Percentiles rank a stretch among this genome's conserved stretches.
Conservation (phyloP, 2,888 invertebrate genomes). For the Timema cristinae region DNA sequence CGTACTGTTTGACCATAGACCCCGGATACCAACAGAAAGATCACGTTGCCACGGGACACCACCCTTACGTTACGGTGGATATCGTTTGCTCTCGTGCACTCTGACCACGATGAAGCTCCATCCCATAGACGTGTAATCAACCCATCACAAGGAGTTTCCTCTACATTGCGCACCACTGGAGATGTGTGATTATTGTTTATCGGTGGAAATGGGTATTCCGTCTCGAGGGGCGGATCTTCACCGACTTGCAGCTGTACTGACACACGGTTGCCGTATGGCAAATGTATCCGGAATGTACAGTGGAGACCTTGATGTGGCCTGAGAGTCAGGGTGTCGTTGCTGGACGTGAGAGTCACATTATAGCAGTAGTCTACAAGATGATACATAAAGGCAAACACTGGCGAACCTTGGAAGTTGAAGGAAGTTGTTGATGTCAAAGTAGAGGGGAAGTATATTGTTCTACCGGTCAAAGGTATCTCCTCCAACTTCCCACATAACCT, state of each 20-base stretch:
- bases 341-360: conserved; percentile 59
- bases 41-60: conserved; percentile 55
- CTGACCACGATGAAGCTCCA: conserved; percentile 55
- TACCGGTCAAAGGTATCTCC: conserved; percentile 56
- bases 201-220: neutral
- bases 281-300: conserved; percentile 65
- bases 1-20: conserved; percentile 21
- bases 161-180: too few relatives aligned
- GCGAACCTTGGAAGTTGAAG: conserved; percentile 58
- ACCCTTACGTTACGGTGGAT: conserved; percentile 56
- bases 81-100: conserved; percentile 57
- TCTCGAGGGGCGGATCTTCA: conserved; percentile 26
- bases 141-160: conserved; percentile 47
- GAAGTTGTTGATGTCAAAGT: neutral
- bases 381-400: conserved; percentile 63
- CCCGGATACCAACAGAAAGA: conserved; percentile 38
- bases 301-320: conserved; percentile 55
- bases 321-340: conserved; percentile 63
- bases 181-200: too few relatives aligned
- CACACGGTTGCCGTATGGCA: conserved; percentile 67
- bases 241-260: conserved; percentile 60
- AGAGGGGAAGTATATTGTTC: conserved; percentile 56
- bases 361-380: conserved; percentile 68
- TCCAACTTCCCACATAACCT: conserved; percentile 65
- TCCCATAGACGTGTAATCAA: conserved; percentile 56